Evolutionary conservation across 2,888 invertebrate species (phyloP), one percentile per base, ranked within the genome.

Genomic region (Chesias legatella): DNA sequence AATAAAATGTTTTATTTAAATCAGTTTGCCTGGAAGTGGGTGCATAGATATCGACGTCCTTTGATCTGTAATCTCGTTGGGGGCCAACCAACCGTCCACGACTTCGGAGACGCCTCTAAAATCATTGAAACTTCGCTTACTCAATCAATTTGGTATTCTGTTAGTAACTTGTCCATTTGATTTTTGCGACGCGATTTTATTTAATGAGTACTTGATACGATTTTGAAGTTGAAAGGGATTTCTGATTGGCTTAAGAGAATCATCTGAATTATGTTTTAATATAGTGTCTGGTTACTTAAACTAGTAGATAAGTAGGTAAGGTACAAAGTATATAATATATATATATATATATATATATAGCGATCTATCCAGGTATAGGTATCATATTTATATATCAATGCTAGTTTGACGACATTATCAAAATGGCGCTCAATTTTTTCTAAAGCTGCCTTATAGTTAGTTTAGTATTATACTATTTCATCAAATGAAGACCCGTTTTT

Each of bases 1-100:
- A 43, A 50, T 51, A 55, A 52, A 50, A 55, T 52, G 57, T 69
- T 58, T 70, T 71, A 69, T 68, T 63, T 58, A 66, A 68, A 59
- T 56, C 53, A 49, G 56, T 60, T 52, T 56, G 49, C 33, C 43
- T 34, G 45, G 55, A 50, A 54, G 44, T 44, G 53, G 38, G 33
- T 43, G 45, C 45, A 48, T 39, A 39, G 43, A 43, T 39, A 33
- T 23, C 38, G 29, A 17, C 13, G 2, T 44, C 55, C 58, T 59
- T 57, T 59, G 58, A 59, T 51, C 48, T 21, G 28, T 46, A 52
- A 56, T 41, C 31, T 43, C 43, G 53, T 58, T 41, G 40, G 53
- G 17, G 38, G 43, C 40, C 50, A 51, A 52, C 56, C 52, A 55
- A 57, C 51, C 58, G 54, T 38, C 38, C 10, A 48, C 44, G 33